Base-by-base conservation (phyloP, 2,797 vertebrate species). In the Chanos chanos region DNA sequence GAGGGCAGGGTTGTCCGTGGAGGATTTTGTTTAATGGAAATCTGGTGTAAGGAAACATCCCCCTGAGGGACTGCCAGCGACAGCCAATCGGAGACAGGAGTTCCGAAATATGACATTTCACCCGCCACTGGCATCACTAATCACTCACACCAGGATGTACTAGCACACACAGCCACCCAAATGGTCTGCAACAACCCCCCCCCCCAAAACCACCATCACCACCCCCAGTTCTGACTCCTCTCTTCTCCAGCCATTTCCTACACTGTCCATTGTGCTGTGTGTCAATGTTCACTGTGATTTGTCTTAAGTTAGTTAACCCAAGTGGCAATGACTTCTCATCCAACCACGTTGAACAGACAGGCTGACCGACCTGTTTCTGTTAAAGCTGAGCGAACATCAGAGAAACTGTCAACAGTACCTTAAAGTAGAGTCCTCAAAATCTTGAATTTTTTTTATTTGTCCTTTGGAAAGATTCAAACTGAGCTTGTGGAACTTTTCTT, bases 1-100 rank as follows among this genome's bases (percentile, higher is more conserved):
- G 81, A 83, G 77, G 81, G 79, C 79, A 83, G 82, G 81, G 12
- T 73, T 81, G 78, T 72, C 82, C 81, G 74, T 74, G 70, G 81
- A 82, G 82, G 77, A 69, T 84, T n/a, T 81, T 69, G 61, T 73
- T 70, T 88, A 86, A 88, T 87, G 87, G 83, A 83, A 80, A 87
- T 85, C 67, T 73, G 77, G 68, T 84, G 85, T 86, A 80, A 72
- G 68, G n/a, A 61, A 66, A 66, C 64, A 31, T 49, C 53, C 64
- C 73, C 73, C 64, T 21, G 60, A 70, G 73, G 71, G 43, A 63
- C 62, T 59, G 53, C 22, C 66, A 69, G 71, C 73, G 71, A 64
- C 44, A 64, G 61, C 62, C 66, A 72, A 76, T 76, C 73, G 68
- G 61, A 45, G 41, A 56, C 71, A 77, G 45, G 57, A 65, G 61